Evolutionary conservation across 2,113 vertebrate genomes (phyloP).

Genomic region (Illadopsis cleaveri): DNA sequence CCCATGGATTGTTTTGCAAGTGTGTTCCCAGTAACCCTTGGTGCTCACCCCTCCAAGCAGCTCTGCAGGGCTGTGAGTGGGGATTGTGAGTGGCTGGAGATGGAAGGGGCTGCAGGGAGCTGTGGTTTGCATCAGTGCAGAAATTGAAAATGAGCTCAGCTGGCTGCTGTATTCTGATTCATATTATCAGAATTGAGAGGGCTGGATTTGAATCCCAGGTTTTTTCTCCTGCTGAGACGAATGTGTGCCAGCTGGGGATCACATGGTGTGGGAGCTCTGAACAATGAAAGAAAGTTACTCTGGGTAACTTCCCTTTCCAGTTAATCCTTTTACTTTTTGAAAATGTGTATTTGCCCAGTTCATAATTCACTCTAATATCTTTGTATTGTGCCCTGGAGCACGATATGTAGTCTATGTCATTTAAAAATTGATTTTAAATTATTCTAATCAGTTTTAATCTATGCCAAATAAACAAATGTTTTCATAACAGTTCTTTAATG

Average conservation of each 20-base stretch:
- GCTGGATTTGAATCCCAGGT: neutral
- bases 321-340: neutral
- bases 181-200: neutral
- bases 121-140: neutral
- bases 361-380: neutral
- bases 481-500: neutral
- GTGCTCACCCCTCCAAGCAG: neutral
- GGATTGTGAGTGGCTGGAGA: accelerated
- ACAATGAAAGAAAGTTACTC: constrained; percentile 20
- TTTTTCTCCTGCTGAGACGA: constrained; percentile 4
- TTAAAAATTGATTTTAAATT: neutral
- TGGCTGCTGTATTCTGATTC: neutral
- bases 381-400: neutral
- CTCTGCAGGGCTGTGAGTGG: neutral
- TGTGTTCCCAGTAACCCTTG: neutral
- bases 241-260: neutral
- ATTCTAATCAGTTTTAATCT: neutral
- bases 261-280: neutral
- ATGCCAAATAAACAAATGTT: neutral
- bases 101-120: neutral
- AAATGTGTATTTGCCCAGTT: neutral
- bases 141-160: neutral
- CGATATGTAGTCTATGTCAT: neutral
- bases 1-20: constrained; percentile 8
- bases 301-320: neutral